Base-by-base conservation (phyloP, 2,888 invertebrate genomes). In the Aphodius sticticus region DNA sequence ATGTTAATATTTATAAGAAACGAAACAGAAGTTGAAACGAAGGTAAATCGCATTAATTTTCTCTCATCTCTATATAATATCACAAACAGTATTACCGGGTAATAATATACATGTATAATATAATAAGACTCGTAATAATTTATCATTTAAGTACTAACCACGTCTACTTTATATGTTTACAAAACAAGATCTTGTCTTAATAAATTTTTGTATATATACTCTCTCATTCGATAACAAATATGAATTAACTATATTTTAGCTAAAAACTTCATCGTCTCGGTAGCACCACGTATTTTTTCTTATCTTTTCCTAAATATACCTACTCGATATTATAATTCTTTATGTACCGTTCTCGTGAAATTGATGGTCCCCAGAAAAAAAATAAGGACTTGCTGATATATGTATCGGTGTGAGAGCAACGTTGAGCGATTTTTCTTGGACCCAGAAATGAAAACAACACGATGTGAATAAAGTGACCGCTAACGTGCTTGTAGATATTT, bases 51-150 rank as follows among this genome's bases (percentile, higher is more conserved):
- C 35, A 74, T 6, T 74, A 74, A 53, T 53, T 53, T 53, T 53
- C 53, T 53, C 74, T 36, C 74, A 74, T 35, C 35, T 74, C 74
- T 74, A 74, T 74, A 74, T 74, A 74, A 74, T 74, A 74, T 74
- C 74, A 74, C 74, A 74, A 74, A 74, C 74, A 74, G 74, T 74
- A 74, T 74, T 74, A 74, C 74, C 15, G 74, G 74, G 74, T 74
- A 74, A 74, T 74, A 74, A 74, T 74, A 74, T 53, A 53, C 53
- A 53, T 53, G 53, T 53, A 53, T 53, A 53, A 53, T 53, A 53
- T 53, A 53, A 53, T 53, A 53, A 53, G 53, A 53, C 53, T 53
- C 26, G 26, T 26, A 26, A 26, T 26, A 26, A 26, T 26, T 26
- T 26, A 26, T 26, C 26, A 26, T 53, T 53, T 53, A 53, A 53